Evolutionary conservation across 1,140 invertebrate species (phyloP).

Genomic region (Limonius californicus): DNA sequence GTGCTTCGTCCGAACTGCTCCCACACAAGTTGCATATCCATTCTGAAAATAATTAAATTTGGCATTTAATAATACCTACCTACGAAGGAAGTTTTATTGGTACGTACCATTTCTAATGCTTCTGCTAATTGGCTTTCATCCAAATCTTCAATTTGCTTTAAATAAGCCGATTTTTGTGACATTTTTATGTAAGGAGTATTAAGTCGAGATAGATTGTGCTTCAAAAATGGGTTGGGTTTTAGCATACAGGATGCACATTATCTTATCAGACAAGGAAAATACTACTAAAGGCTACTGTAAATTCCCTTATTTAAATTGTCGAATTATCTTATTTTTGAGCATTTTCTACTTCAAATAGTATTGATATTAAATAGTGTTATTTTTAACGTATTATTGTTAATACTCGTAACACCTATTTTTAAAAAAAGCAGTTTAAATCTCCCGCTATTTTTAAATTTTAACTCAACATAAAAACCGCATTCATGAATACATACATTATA

Average conservation of each 20-base stretch:
- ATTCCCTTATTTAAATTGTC: not conserved
- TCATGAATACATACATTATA: too few relatives aligned
- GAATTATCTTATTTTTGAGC: too few relatives aligned
- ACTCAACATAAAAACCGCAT: not conserved
- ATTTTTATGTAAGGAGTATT: not conserved
- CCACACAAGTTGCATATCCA: not conserved
- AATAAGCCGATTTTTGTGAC: not conserved
- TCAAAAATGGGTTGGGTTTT: not conserved
- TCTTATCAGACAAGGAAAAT: not conserved
- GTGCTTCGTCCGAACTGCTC: not conserved
- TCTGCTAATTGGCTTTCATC: not conserved
- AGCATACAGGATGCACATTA: not conserved
- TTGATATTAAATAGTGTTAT: too few relatives aligned
- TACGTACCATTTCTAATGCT: slow-evolving; percentile 4
- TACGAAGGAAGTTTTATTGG: not conserved
- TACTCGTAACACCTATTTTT: too few relatives aligned
- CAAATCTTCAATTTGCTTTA: not conserved
- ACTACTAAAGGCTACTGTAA: not conserved
- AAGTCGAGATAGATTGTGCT: not conserved
- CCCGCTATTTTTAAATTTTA: too few relatives aligned
- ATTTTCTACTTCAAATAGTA: too few relatives aligned
- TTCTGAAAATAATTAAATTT: not conserved
- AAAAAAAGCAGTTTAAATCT: too few relatives aligned
- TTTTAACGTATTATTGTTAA: too few relatives aligned
- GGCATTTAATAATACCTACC: too few relatives aligned